A percentile compares a stretch with the other conserved stretches of the same genome.
Conservation (phyloP, 2,113 vertebrate genomes). For the Elachura formosa region DNA sequence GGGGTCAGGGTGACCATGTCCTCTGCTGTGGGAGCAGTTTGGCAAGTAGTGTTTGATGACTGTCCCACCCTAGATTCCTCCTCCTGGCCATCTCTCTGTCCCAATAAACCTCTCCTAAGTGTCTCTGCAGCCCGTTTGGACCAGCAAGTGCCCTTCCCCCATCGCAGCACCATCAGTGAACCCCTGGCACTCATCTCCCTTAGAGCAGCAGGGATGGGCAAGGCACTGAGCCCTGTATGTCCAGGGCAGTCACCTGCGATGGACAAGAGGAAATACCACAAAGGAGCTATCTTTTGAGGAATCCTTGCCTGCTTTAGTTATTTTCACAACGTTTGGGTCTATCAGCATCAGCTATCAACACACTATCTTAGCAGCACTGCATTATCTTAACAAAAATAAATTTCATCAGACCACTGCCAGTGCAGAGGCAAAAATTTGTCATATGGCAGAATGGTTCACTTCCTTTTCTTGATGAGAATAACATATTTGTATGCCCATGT, state of each 20-base stretch:
- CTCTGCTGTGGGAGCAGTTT: fast-evolving
- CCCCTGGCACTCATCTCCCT: not conserved
- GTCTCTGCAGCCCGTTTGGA: not conserved
- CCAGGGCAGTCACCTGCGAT: not conserved
- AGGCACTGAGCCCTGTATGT: not conserved
- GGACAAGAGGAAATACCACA: not conserved
- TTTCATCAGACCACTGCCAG: not conserved
- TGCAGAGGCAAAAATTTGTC: not conserved
- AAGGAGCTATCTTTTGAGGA: not conserved
- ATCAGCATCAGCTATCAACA: not conserved
- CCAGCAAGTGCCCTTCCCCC: not conserved
- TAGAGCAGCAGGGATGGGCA: not conserved
- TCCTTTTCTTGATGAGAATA: not conserved
- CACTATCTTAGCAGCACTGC: fast-evolving
- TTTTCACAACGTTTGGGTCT: not conserved
- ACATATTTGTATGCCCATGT: not conserved
- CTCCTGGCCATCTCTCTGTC: not conserved
- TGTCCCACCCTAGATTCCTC: not conserved
- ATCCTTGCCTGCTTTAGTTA: not conserved
- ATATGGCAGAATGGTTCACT: not conserved
- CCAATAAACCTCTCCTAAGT: not conserved
- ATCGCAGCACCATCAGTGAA: not conserved
- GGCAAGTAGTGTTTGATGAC: not conserved
- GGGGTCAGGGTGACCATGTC: fast-evolving
- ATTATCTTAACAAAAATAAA: not conserved